Conservation (phyloP, 1,140 invertebrate genomes). For the Lordiphosa collinella region DNA sequence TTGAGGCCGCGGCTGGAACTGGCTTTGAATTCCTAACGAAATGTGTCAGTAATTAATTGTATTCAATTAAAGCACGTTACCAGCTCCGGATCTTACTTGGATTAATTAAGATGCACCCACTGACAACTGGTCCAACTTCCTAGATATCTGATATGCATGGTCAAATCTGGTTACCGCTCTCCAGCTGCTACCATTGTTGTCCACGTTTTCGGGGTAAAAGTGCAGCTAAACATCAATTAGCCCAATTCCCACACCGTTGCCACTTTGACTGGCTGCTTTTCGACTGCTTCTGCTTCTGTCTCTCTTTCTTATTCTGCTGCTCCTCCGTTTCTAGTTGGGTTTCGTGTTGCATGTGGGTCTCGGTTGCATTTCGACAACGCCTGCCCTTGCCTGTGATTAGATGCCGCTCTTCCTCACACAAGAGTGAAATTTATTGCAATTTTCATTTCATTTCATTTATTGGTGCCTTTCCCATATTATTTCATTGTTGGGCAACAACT, state of each 20-base stretch:
- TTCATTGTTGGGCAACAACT: constrained; percentile 43
- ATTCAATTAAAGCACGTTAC: constrained; percentile 68
- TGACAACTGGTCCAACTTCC: constrained; percentile 23
- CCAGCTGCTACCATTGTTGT: constrained; percentile 22
- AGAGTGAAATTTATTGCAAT: constrained; percentile 71
- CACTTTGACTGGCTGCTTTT: constrained; percentile 39
- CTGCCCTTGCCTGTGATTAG: constrained; percentile 68
- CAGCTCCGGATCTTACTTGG: constrained; percentile 3
- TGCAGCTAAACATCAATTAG: constrained; percentile 78
- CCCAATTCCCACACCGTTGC: constrained; percentile 70
- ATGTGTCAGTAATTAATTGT: constrained; percentile 79
- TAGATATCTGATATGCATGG: constrained; percentile 52
- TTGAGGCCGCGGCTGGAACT: background rate
- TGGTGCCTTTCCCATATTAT: constrained; percentile 51
- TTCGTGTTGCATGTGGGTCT: constrained; percentile 66
- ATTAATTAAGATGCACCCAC: constrained; percentile 68
- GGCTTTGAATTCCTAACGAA: constrained; percentile 38
- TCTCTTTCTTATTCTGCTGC: constrained; percentile 32
- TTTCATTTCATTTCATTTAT: constrained; percentile 68
- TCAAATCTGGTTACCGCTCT: constrained; percentile 15
- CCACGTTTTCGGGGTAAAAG: constrained; percentile 70
- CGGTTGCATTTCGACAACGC: constrained; percentile 63
- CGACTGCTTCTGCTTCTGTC: constrained; percentile 15
- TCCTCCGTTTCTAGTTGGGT: constrained; percentile 26
- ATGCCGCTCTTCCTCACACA: constrained; percentile 62